Conservation (phyloP, 2,888 invertebrate genomes). For the Mimachlamys varia region DNA sequence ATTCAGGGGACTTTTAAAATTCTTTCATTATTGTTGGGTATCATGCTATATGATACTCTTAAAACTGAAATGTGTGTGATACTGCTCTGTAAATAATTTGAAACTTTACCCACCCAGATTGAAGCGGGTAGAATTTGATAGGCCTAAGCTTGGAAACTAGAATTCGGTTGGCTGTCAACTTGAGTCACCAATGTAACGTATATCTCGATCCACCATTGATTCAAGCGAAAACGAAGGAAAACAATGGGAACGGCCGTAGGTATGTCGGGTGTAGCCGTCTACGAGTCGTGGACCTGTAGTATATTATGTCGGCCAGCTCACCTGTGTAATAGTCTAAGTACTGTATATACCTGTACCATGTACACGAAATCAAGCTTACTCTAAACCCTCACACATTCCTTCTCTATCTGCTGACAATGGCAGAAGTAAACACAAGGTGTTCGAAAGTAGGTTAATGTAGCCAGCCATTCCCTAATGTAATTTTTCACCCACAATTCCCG, state of each 20-base stretch:
- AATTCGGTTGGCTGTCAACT: not conserved
- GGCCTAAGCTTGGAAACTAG: not conserved
- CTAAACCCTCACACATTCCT: not conserved
- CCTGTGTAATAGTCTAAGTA: not conserved
- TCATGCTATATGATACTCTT: too few species aligned
- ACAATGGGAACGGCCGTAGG: not conserved
- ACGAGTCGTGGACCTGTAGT: not conserved
- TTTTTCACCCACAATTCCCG: too few species aligned
- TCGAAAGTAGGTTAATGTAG: too few species aligned
- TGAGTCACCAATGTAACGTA: not conserved
- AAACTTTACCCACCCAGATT: not conserved
- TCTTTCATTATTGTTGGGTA: too few species aligned
- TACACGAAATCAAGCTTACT: not conserved
- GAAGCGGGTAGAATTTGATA: not conserved
- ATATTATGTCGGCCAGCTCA: not conserved
- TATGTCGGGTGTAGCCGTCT: not conserved
- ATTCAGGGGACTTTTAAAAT: not conserved
- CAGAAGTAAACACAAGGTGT: not conserved
- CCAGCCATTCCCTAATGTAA: too few species aligned
- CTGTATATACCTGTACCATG: too few species aligned
- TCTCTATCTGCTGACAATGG: not conserved
- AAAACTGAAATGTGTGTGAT: not conserved
- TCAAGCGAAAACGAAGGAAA: conserved; percentile 17
- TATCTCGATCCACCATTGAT: not conserved
- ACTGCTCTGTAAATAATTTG: not conserved